These are phyloP conservation scores for Coregonus suidteri DNA, from an alignment of 2,797 vertebrate species.

Conservation along the genomic window DNA sequence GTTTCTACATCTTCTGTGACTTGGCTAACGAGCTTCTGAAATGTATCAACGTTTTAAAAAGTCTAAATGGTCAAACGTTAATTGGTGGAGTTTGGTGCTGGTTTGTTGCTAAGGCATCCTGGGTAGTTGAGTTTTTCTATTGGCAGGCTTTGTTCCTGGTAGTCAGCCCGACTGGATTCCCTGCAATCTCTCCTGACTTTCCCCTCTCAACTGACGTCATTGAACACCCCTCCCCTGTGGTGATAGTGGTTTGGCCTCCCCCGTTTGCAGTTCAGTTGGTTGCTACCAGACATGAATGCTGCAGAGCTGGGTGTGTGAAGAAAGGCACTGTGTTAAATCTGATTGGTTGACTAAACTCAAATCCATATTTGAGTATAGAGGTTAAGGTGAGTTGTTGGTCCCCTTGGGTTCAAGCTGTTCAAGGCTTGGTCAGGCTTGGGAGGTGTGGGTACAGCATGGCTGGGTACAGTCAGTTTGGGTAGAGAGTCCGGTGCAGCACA, in stretches of 20 bases:
- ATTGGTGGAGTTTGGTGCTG: constrained; percentile 1
- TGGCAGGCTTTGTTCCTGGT: neutral
- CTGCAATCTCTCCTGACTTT: neutral
- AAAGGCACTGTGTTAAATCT: constrained; percentile 48
- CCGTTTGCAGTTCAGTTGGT: neutral
- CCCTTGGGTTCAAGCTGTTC: neutral
- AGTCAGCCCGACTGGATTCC: neutral
- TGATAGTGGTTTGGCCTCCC: neutral
- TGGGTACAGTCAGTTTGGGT: constrained; percentile 33
- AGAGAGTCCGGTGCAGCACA: constrained; percentile 49
- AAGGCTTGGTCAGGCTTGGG: neutral
- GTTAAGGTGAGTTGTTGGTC: neutral
- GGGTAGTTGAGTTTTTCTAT: neutral
- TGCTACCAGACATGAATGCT: neutral
- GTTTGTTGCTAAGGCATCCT: neutral
- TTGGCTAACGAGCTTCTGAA: neutral
- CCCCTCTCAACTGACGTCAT: neutral
- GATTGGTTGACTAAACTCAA: constrained; percentile 19
- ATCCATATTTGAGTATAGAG: neutral
- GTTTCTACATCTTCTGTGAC: neutral
- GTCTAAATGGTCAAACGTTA: neutral
- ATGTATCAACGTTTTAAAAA: constrained; percentile 16
- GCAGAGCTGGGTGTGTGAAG: constrained; percentile 29
- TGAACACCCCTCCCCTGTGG: neutral
- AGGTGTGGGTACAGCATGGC: neutral